A percentile compares a stretch with the other conserved stretches of the same genome.
Conservation (phyloP, 2,113 vertebrate genomes). For the Oncorhynchus keta region DNA sequence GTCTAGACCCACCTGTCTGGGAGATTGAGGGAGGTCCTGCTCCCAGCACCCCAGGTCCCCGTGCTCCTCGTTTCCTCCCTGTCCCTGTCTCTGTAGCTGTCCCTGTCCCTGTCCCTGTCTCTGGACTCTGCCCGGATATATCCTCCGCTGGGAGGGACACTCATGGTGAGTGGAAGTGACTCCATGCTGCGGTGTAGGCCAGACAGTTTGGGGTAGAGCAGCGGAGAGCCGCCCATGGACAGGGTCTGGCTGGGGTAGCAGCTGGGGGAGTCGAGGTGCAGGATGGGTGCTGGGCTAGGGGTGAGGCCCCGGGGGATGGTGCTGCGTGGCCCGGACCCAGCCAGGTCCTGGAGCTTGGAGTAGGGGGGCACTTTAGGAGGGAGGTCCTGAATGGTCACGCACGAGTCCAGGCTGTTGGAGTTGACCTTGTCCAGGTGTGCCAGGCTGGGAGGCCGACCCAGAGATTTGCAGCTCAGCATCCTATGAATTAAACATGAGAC, state of each 20-base stretch:
- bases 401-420: conserved; percentile 93
- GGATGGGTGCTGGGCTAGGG: conserved; percentile 92
- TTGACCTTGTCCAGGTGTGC: conserved; percentile 93
- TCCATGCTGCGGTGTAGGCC: conserved; percentile 94
- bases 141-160: conserved; percentile 69
- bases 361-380: conserved; percentile 75
- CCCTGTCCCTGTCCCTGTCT: conserved; percentile 66
- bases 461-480: conserved; percentile 83
- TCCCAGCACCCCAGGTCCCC: conserved; percentile 60
- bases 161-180: conserved; percentile 90
- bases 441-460: conserved; percentile 85
- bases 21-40: conserved; percentile 44
- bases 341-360: conserved; percentile 86
- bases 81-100: conserved; percentile 36
- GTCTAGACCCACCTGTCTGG: conserved; percentile 61
- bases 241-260: conserved; percentile 86
- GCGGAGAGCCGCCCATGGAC: conserved; percentile 74
- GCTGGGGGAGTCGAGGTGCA: conserved; percentile 92
- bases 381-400: conserved; percentile 79
- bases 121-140: conserved; percentile 47
- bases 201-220: conserved; percentile 87
- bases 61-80: conserved; percentile 55
- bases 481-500: conserved; percentile 57
- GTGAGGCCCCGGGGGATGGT: conserved; percentile 77
- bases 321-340: conserved; percentile 43